Percentiles rank a stretch among this genome's conserved stretches.
Conservation (phyloP, 2,113 vertebrate genomes). For the Silurus asotus region DNA sequence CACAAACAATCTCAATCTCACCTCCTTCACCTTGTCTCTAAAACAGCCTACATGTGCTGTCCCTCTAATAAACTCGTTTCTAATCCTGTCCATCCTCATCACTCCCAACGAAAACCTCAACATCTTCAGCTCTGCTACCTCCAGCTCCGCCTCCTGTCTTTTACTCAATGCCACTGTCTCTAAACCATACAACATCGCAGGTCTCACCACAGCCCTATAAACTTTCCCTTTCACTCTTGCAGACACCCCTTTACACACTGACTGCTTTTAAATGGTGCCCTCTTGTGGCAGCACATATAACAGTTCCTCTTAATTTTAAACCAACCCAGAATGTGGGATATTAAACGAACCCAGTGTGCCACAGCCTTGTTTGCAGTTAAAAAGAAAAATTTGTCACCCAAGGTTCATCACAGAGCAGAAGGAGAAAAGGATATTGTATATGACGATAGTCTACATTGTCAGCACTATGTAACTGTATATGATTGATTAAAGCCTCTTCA, state of each 20-base stretch:
- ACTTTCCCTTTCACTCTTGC: too few relatives aligned
- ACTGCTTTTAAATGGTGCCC: constrained; percentile 11
- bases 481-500: background rate
- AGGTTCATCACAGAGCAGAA: background rate
- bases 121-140: too few relatives aligned
- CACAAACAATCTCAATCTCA: too few relatives aligned
- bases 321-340: background rate
- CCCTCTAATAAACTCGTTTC: too few relatives aligned
- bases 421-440: background rate
- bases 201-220: too few relatives aligned
- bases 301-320: background rate
- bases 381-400: background rate
- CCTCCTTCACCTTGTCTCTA: too few relatives aligned
- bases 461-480: background rate
- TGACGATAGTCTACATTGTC: background rate
- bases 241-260: background rate
- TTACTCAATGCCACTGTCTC: too few relatives aligned
- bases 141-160: too few relatives aligned
- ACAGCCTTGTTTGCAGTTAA: background rate
- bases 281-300: background rate
- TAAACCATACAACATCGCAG: too few relatives aligned
- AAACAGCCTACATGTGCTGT: too few relatives aligned
- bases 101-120: too few relatives aligned
- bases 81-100: too few relatives aligned
- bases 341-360: background rate